Evolutionary conservation across 2,888 invertebrate genomes (phyloP), one percentile per base, ranked within the genome.

Genomic region (Heliconius sara): DNA sequence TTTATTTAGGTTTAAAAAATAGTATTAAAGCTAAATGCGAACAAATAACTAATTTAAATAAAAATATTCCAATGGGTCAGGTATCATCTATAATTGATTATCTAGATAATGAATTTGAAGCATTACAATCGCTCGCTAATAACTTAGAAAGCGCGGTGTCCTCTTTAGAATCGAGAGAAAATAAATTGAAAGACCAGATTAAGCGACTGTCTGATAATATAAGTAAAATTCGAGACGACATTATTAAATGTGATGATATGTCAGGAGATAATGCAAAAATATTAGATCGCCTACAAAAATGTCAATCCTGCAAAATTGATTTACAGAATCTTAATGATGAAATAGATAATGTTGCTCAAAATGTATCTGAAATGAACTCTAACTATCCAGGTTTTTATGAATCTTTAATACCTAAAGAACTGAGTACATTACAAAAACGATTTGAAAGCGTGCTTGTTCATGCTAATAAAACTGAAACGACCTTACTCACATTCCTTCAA

Each of bases 211-310:
- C 97, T 7, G 97, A 97, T 81, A 95, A 95, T 81, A 96, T 98
- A 0, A 96, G 97, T 25, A 96, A 96, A 88, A 95, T 98, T 30
- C 96, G 98, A 27, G 98, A 98, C 87, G 96, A 97, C 67, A 96
- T 98, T n/a, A 97, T 98, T 67, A 97, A 97, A 90, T 98, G 98
- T 88, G 98, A 98, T 88, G 98, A 98, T 87, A 96, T 98, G 92
- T 97, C 98, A 5, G 99, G 99, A 0, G 97, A 98, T 84, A 98
- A 98, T 86, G 96, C 96, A 1, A 98, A 98, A 88, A 97, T 99
- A 79, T 95, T 98, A 78, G 96, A 97, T 84, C 96, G 98, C 78
- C 94, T 99, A 3, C 96, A 97, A 81, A 96, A 96, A 82, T 97
- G 98, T 84, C 97, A 97, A 87, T 95, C 95, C 10, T 93, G 98